Evolutionary conservation across 2,797 vertebrate genomes (phyloP).

Genomic region (Sitta carolinensis): DNA sequence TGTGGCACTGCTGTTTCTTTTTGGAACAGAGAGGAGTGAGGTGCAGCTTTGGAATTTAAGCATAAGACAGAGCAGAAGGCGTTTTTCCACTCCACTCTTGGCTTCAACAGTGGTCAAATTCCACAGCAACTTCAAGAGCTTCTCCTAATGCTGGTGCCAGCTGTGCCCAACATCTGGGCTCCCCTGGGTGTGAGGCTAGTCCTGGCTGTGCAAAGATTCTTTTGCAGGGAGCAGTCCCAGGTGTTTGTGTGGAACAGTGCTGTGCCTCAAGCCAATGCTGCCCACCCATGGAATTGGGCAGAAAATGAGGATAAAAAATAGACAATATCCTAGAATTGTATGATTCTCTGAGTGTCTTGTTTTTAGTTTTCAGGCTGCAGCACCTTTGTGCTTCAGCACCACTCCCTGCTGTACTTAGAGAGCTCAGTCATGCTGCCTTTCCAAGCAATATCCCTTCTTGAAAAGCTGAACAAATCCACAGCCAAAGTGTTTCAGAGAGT

Average conservation of each 20-base stretch:
- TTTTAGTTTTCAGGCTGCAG: background rate
- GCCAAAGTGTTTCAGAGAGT: background rate
- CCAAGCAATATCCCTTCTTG: background rate
- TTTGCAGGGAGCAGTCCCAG: background rate
- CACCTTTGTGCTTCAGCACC: background rate
- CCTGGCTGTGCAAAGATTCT: background rate
- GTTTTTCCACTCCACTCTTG: background rate
- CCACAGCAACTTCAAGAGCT: background rate
- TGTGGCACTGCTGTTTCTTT: background rate
- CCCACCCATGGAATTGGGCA: background rate
- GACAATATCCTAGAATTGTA: rapidly evolving
- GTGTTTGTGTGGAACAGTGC: background rate
- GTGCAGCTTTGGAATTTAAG: background rate
- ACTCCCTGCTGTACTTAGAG: background rate
- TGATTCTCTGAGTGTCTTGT: background rate
- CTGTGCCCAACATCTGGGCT: background rate
- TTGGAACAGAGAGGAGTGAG: background rate
- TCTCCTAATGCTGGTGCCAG: background rate
- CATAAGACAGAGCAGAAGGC: background rate
- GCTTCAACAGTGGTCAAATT: background rate
- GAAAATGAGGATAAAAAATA: background rate
- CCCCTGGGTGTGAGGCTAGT: rapidly evolving
- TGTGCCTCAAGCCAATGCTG: background rate
- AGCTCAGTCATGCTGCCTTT: background rate
- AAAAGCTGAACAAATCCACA: background rate